Conservation (phyloP, 23 tunicate species). For the Aplidium turbinatum region DNA sequence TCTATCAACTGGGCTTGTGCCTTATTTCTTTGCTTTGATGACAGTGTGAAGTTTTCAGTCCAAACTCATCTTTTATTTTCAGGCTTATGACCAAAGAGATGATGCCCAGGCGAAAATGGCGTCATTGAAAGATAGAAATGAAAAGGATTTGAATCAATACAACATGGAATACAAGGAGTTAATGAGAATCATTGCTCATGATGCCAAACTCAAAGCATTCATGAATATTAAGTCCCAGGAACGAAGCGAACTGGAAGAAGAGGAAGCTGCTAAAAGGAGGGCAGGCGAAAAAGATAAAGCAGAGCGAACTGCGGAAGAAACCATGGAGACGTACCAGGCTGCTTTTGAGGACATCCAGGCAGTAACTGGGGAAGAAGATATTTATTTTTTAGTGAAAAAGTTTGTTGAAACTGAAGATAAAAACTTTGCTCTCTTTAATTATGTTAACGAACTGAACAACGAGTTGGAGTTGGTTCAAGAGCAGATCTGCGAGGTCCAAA, state of each 20-base stretch:
- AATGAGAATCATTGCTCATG: slow-evolving; percentile 97
- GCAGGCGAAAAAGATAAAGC: slow-evolving; percentile 92
- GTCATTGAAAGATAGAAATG: slow-evolving; percentile 90
- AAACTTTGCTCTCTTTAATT: slow-evolving; percentile 90
- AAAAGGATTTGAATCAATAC: slow-evolving; percentile 82
- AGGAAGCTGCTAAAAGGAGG: slow-evolving; percentile 84
- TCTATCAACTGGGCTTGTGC: no score
- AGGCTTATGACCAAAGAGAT: slow-evolving; percentile 97
- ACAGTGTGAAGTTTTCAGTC: no score
- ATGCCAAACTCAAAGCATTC: slow-evolving; percentile 89
- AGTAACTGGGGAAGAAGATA: slow-evolving; percentile 89
- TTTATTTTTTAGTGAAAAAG: slow-evolving; percentile 63
- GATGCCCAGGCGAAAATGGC: slow-evolving; percentile 93
- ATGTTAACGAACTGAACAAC: slow-evolving; percentile 88
- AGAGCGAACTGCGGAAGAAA: slow-evolving; percentile 86
- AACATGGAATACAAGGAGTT: slow-evolving; percentile 95
- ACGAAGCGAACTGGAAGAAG: slow-evolving; percentile 83
- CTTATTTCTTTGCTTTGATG: no score
- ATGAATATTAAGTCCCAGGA: slow-evolving; percentile 92
- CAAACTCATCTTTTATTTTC: no score
- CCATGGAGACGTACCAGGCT: slow-evolving; percentile 87
- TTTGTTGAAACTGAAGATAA: slow-evolving; percentile 89
- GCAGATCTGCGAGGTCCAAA: slow-evolving; percentile 59
- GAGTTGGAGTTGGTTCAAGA: slow-evolving; percentile 80
- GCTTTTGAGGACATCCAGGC: slow-evolving; percentile 79